Evolutionary conservation across 2,888 invertebrate species (phyloP), one percentile per base, ranked within the genome.

Genomic region (Idaea biselata): DNA sequence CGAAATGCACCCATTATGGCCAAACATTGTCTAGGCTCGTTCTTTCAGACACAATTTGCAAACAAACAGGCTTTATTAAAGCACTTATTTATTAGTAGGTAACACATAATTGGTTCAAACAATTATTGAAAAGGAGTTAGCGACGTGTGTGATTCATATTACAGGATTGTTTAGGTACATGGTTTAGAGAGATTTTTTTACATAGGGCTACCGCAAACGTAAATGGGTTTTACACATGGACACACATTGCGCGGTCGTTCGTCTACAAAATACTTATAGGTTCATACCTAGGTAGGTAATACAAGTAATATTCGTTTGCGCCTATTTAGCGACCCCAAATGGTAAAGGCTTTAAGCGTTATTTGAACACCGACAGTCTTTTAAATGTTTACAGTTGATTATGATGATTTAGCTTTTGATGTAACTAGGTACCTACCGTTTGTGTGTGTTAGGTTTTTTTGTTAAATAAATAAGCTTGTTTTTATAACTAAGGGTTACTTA

Each of bases 101-200:
- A 25, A 55, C n/a, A 74, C 72, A 72, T 70, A 78, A 77, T 73
- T 73, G 73, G 75, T 77, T 72, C 72, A 83, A 83, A 87, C 84
- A 89, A 83, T 86, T 81, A 77, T 79, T 82, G 81, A 87, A 90
- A 87, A 85, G 82, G 87, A 81, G 87, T 88, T 88, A 85, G 85
- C 83, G 83, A 76, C 69, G 87, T 87, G 91, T 90, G 81, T 87
- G 82, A 91, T 91, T 85, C 91, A 88, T 84, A 90, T 92, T 90
- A 91, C 80, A 79, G 83, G 83, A 83, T 84, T 85, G 86, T 89
- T 89, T 90, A 89, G 25, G 25, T n/a, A n/a, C 88, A 87, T 82
- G 83, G 82, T 78, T 77, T 77, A 70, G 71, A 73, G 44, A 44
- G 78, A 74, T 76, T 78, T 87, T 86, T 86, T 84, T 80, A 81